Evolutionary conservation across 1,140 invertebrate genomes (phyloP), one percentile per base, ranked within the genome.

Genomic region (Temnothorax nylanderi): DNA sequence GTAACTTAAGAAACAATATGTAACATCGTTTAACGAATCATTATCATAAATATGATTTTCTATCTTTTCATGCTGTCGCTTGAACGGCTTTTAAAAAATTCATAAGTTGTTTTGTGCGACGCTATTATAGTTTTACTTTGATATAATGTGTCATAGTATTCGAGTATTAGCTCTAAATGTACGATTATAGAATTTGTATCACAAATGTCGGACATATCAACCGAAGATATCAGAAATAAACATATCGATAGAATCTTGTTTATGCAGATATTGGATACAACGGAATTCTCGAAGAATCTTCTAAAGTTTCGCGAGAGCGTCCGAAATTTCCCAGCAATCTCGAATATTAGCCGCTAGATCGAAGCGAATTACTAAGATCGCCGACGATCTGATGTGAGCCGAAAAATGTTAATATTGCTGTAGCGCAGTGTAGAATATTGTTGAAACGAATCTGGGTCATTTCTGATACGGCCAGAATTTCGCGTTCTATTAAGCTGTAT

Each of bases 391-490:
- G 21, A 44, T 62, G 4, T 8, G 37, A 18, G 32, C 32, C 21
- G 4, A 75, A 62, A 75, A 75, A 75, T 84, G 26, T 84, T 74
- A 75, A 75, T 82, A 60, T 13, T 13, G 26, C 16, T 11, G 13
- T 51, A 32, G 18, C 18, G 21, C 7, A 2, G 37, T 16, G 4
- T 26, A 7, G 51, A 37, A 34, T 58, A 75, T 26, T 62, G 54
- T 54, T 16, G 16, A 75, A 44, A 84, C 41, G 37, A 84, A 84
- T 75, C 80, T 84, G n/a, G 80, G 69, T 84, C 80, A 49, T 84
- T 75, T 75, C 13, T 49, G 32, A 26, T 26, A 37, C 54, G 13
- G 41, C 16, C 18, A 16, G 56, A 75, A 60, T 75, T 84, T 84
- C 41, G 26, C 13, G 54, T 84, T 81, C 64, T 75, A 84, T 60